Evolutionary conservation across 2,888 invertebrate genomes (phyloP).

Genomic region (Drosophila histrio): DNA sequence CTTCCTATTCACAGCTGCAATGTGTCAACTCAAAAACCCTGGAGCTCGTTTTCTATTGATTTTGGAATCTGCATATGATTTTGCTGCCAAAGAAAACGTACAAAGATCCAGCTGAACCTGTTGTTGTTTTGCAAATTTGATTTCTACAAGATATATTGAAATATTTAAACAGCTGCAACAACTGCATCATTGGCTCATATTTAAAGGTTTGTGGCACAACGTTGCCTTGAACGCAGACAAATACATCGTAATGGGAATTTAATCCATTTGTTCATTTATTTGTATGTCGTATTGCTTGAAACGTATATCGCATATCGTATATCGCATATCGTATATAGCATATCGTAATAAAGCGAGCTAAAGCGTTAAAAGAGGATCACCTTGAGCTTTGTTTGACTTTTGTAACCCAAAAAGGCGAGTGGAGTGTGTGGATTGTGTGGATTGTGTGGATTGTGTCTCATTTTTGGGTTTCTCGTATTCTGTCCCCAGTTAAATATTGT

Average conservation of each 20-base stretch:
- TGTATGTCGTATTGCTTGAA: not conserved
- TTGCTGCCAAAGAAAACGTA: too few relatives aligned
- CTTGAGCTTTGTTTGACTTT: slow-evolving; percentile 62
- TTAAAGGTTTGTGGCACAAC: slow-evolving; percentile 16
- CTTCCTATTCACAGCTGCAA: too few relatives aligned
- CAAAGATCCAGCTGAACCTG: too few relatives aligned
- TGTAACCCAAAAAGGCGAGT: slow-evolving; percentile 45
- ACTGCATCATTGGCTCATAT: not conserved
- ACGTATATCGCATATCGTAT: not conserved
- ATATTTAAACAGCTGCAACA: not conserved
- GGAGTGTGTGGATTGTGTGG: not conserved
- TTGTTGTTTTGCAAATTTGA: too few relatives aligned
- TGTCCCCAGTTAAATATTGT: not conserved
- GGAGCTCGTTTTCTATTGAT: too few relatives aligned
- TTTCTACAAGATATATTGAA: too few relatives aligned
- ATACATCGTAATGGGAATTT: slow-evolving; percentile 12
- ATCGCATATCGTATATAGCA: not conserved
- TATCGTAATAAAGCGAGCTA: slow-evolving; percentile 11
- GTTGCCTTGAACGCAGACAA: slow-evolving; percentile 35
- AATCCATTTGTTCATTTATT: slow-evolving; percentile 30
- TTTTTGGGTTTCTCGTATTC: not conserved
- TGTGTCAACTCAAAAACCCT: too few relatives aligned
- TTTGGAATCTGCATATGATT: too few relatives aligned
- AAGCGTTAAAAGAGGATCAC: slow-evolving; percentile 51
- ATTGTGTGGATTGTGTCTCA: not conserved